These are phyloP conservation scores for Pemphigus obesinymphae DNA, from an alignment of 1,140 invertebrate species.

Conservation along the genomic window DNA sequence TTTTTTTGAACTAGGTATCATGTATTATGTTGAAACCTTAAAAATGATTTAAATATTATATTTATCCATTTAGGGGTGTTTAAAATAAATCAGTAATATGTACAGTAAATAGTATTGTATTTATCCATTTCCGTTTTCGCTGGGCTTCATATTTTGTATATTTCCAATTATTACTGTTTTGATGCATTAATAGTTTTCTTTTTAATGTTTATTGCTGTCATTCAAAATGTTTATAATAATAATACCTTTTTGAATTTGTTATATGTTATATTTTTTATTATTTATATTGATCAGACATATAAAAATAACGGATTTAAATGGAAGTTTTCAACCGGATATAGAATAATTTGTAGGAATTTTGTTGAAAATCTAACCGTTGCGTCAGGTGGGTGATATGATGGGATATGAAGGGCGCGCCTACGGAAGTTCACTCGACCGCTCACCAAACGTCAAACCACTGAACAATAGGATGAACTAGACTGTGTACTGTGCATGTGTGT, in stretches of 20 bases:
- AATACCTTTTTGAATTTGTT: neutral
- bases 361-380: slow-evolving; percentile 12
- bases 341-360: slow-evolving; percentile 15
- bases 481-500: neutral
- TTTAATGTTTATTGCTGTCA: too few relatives aligned
- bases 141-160: neutral
- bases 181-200: neutral
- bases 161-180: neutral
- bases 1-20: neutral
- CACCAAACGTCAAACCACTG: neutral
- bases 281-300: neutral
- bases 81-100: neutral
- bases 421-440: slow-evolving; percentile 39
- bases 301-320: neutral
- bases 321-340: neutral
- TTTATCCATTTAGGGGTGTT: neutral
- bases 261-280: neutral
- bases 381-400: slow-evolving; percentile 26
- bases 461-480: slow-evolving; percentile 29
- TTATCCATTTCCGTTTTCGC: neutral
- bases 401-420: slow-evolving; percentile 14
- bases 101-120: neutral
- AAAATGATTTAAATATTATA: neutral
- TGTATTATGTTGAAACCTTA: slow-evolving; percentile 9
- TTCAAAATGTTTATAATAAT: neutral